A percentile compares a stretch with the other conserved stretches of the same genome.
phyloP scores from a whole-genome alignment of 2,113 vertebrate species.

The Pungitius pungitius region DNA sequence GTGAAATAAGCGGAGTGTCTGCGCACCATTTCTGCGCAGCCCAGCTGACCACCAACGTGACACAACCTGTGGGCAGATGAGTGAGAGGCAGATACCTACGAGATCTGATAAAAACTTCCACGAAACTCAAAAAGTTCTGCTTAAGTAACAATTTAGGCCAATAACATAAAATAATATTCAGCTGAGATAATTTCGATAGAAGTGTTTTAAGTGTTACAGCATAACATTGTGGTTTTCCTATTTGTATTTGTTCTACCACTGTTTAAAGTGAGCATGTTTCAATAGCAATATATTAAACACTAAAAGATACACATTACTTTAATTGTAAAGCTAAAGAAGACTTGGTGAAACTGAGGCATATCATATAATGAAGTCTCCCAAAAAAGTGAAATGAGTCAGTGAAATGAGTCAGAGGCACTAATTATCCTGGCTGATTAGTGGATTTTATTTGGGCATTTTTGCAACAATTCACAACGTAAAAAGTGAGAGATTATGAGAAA shows the following conservation, averaged over 20 bases:
- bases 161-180: background rate
- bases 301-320: background rate
- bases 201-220: background rate
- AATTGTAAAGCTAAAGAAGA: background rate
- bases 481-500: conserved; percentile 35
- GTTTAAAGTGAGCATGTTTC: background rate
- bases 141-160: background rate
- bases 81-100: background rate
- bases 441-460: conserved; percentile 33
- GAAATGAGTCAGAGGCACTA: background rate
- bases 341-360: background rate
- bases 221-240: background rate
- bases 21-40: conserved; percentile 18
- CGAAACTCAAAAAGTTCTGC: background rate
- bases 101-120: background rate
- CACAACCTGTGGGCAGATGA: too few species aligned
- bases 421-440: background rate
- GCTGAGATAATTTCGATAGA: background rate
- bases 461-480: conserved; percentile 27
- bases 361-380: background rate
- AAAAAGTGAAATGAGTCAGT: too few species aligned
- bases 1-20: background rate
- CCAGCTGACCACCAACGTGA: too few species aligned
- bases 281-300: background rate
- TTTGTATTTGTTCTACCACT: background rate